A percentile compares a stretch with the other conserved stretches of the same genome.
phyloP scores from a whole-genome alignment of 2,113 vertebrate species.

The Dasyurus viverrinus region DNA sequence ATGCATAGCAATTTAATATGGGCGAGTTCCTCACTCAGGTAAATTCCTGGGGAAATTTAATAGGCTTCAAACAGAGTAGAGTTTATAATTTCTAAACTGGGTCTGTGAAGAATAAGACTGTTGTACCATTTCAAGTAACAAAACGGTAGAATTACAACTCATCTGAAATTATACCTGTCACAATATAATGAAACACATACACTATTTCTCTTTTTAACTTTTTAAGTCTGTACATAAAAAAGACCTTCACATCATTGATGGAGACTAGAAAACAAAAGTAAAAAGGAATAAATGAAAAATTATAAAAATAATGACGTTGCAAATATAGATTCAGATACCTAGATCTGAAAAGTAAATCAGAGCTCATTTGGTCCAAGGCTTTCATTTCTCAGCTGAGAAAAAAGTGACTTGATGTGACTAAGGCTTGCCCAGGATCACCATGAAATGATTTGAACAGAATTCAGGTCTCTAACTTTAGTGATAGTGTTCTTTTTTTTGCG shows the following conservation, averaged over 20 bases:
- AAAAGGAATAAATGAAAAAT: constrained; percentile 2
- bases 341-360: background rate
- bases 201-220: constrained; percentile 5
- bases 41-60: constrained; percentile 56
- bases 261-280: constrained; percentile 43
- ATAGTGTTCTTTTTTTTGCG: background rate
- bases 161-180: constrained; percentile 57
- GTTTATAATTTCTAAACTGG: constrained; percentile 40
- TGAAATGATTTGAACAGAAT: background rate
- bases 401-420: background rate
- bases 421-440: background rate
- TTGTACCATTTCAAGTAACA: constrained; percentile 36
- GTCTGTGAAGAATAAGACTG: constrained; percentile 48
- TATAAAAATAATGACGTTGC: background rate
- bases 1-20: constrained; percentile 21
- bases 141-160: constrained; percentile 45
- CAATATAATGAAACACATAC: constrained; percentile 27
- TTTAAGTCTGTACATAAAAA: constrained; percentile 32
- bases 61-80: constrained; percentile 11
- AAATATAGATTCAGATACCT: background rate
- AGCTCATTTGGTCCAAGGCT: background rate
- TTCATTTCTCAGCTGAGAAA: background rate
- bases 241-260: constrained; percentile 1
- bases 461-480: background rate
- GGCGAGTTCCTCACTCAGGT: constrained; percentile 35